A percentile compares a stretch with the other conserved stretches of the same genome.
Evolutionary conservation across 2,797 vertebrate genomes (phyloP).

Genomic region (Botia almorhae): DNA sequence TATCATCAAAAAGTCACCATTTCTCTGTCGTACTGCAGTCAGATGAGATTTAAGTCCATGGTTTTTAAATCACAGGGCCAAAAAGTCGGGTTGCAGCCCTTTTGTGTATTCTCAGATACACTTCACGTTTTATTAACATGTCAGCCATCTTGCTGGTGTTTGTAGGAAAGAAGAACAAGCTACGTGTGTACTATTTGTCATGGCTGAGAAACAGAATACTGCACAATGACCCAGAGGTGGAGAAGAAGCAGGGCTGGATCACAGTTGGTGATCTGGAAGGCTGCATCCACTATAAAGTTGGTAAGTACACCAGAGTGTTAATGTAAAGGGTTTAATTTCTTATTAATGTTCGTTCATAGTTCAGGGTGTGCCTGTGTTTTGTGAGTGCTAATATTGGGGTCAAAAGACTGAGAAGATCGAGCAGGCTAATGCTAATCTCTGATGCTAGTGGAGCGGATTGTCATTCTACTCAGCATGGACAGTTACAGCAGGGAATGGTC

Average conservation of each 20-base stretch:
- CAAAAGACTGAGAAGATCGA: neutral
- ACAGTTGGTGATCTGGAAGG: slow-evolving; percentile 96
- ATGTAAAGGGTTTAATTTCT: neutral
- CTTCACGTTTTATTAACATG: neutral
- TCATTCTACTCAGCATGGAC: slow-evolving; percentile 8
- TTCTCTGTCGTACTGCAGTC: neutral
- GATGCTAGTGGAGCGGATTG: slow-evolving; percentile 7
- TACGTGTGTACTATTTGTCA: slow-evolving; percentile 96
- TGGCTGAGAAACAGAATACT: slow-evolving; percentile 97
- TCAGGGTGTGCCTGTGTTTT: neutral
- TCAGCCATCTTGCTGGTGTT: slow-evolving; percentile 6
- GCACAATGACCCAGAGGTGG: slow-evolving; percentile 97
- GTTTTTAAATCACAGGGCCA: neutral
- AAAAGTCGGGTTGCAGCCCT: neutral
- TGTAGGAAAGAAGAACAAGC: slow-evolving; percentile 95
- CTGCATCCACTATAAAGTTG: slow-evolving; percentile 99
- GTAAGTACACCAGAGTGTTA: slow-evolving; percentile 71
- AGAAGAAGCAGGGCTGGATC: slow-evolving; percentile 98
- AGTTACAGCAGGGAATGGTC: neutral
- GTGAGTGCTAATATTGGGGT: neutral
- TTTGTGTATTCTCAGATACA: neutral
- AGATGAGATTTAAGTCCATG: neutral
- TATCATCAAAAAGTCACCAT: neutral
- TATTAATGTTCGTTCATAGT: no score
- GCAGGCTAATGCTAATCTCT: slow-evolving; percentile 5